Evolutionary conservation across 2,797 vertebrate species (phyloP).

Genomic region (Menidia menidia): DNA sequence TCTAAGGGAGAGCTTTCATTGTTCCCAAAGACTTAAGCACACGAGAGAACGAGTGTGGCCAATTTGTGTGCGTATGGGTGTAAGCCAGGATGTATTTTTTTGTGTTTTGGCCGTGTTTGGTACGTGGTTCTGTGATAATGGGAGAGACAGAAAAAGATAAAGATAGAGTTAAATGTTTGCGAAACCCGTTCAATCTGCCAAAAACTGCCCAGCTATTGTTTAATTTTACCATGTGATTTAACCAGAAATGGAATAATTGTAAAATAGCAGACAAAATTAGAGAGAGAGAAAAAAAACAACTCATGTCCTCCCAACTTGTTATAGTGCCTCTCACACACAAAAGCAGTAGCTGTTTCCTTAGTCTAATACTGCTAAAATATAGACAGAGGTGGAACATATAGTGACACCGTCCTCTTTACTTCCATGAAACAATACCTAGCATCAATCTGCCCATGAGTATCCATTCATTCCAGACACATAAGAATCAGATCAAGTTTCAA

Average conservation of each 20-base stretch:
- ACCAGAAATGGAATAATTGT: constrained; percentile 46
- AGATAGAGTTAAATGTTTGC: constrained; percentile 36
- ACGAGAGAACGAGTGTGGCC: constrained; percentile 76
- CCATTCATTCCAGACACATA: constrained; percentile 75
- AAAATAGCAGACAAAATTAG: constrained; percentile 49
- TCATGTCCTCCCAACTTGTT: constrained; percentile 39
- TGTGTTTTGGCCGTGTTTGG: constrained; percentile 27
- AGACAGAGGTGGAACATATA: constrained; percentile 62
- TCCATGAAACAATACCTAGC: constrained; percentile 59
- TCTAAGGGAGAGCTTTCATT: constrained; percentile 85
- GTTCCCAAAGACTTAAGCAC: constrained; percentile 81
- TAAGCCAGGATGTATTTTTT: constrained; percentile 45
- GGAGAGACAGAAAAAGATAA: constrained; percentile 41
- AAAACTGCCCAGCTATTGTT: constrained; percentile 62
- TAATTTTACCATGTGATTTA: constrained; percentile 12
- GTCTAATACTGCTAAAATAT: constrained; percentile 63
- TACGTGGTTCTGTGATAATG: constrained; percentile 23
- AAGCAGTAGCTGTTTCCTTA: constrained; percentile 50
- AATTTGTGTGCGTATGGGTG: constrained; percentile 20
- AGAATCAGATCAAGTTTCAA: constrained; percentile 65
- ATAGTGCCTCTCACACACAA: constrained; percentile 57
- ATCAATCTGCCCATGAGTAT: constrained; percentile 70
- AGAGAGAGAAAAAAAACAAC: constrained; percentile 40
- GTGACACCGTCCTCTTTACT: constrained; percentile 69
- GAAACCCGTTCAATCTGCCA: constrained; percentile 54